A percentile compares a stretch with the other conserved stretches of the same genome.
Conservation (phyloP, 1,140 invertebrate genomes). For the Cherax destructor region DNA sequence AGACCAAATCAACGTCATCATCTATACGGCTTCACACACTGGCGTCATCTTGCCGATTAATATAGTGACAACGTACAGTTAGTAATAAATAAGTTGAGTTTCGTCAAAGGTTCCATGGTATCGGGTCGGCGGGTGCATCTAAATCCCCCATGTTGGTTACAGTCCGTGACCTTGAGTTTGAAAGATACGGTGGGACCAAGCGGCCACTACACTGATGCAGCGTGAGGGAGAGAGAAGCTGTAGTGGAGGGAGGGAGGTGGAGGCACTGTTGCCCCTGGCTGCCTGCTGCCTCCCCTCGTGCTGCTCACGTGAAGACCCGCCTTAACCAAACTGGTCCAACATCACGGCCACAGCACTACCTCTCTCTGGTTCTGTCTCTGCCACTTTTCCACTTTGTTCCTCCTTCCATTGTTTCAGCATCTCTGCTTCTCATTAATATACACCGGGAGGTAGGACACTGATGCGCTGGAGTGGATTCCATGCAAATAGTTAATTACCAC, state of each 20-base stretch:
- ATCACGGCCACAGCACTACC: too few relatives aligned
- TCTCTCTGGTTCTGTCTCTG: background rate
- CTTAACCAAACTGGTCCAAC: background rate
- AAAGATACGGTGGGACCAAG: background rate
- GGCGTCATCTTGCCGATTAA: background rate
- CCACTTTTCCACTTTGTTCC: too few relatives aligned
- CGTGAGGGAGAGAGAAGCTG: slow-evolving; percentile 15
- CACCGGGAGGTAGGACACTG: too few relatives aligned
- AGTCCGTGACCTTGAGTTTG: background rate
- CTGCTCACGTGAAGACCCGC: slow-evolving; percentile 40
- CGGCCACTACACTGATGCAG: background rate
- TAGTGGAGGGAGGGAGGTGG: background rate
- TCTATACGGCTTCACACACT: too few relatives aligned
- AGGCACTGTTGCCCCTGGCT: background rate
- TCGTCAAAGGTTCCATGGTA: background rate
- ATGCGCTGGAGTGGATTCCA: too few relatives aligned
- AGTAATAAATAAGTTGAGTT: background rate
- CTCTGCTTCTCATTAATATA: too few relatives aligned
- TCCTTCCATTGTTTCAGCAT: too few relatives aligned
- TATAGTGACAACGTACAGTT: background rate
- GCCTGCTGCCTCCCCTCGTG: slow-evolving; percentile 27
- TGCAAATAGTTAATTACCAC: too few relatives aligned
- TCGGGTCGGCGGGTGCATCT: background rate
- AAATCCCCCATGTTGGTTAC: too few relatives aligned
- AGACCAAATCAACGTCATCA: too few relatives aligned